Conservation (phyloP, 2,888 invertebrate genomes). For the Opisthograptis luteolata region DNA sequence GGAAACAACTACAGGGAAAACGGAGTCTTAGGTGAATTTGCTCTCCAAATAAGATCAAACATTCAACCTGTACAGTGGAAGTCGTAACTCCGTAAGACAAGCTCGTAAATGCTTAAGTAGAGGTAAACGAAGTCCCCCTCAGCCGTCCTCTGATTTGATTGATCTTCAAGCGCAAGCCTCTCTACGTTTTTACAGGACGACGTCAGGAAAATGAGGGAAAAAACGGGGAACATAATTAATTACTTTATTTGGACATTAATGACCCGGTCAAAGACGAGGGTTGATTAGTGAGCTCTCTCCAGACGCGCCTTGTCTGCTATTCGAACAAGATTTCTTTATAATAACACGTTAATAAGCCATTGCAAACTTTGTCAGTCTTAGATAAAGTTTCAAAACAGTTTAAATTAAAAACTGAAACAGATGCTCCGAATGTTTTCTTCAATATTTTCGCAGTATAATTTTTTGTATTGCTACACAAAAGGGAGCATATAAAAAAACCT, state of each 20-base stretch:
- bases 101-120: constrained; percentile 74
- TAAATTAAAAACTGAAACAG: constrained; percentile 49
- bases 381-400: constrained; percentile 31
- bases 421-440: constrained; percentile 46
- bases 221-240: constrained; percentile 78
- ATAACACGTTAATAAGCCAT: constrained; percentile 30
- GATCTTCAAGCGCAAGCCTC: constrained; percentile 68
- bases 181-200: constrained; percentile 72
- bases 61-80: constrained; percentile 57
- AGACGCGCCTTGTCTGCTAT: constrained; percentile 54
- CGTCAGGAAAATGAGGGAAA: constrained; percentile 76
- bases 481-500: constrained; percentile 65
- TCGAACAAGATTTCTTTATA: constrained; percentile 42
- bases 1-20: constrained; percentile 24
- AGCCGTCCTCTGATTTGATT: constrained; percentile 76
- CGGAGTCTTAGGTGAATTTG: constrained; percentile 20
- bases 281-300: constrained; percentile 71
- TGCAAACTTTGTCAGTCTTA: constrained; percentile 15
- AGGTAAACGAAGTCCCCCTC: constrained; percentile 60
- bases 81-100: constrained; percentile 67
- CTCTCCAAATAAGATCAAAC: constrained; percentile 55
- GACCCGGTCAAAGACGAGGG: constrained; percentile 76
- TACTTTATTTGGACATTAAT: constrained; percentile 83
- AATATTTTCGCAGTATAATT: constrained; percentile 50
- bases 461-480: constrained; percentile 57